Conservation (phyloP, 2,888 invertebrate genomes). For the Brachynemurus nebulosus region DNA sequence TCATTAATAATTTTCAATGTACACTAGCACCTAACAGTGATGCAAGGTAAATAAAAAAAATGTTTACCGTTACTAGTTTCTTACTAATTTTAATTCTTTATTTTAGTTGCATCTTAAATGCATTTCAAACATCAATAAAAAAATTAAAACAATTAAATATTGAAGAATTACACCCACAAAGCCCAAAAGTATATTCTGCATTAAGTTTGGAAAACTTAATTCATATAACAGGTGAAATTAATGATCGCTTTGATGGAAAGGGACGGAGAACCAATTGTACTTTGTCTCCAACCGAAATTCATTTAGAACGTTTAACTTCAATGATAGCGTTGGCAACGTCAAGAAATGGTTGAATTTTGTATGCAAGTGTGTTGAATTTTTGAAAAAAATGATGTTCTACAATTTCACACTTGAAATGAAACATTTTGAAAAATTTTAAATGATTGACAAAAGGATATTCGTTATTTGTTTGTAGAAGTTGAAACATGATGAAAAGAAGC, state of each 20-base stretch:
- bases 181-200: neutral
- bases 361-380: too few relatives aligned
- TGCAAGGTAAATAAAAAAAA: neutral
- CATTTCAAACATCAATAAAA: neutral
- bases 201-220: neutral
- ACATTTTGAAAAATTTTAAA: too few relatives aligned
- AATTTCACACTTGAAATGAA: too few relatives aligned
- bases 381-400: too few relatives aligned
- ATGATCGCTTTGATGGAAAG: neutral
- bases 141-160: slow-evolving; percentile 1
- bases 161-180: neutral
- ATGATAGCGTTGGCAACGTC: neutral
- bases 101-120: neutral
- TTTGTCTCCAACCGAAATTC: neutral
- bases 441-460: too few relatives aligned
- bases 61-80: too few relatives aligned
- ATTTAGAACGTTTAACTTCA: neutral
- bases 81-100: too few relatives aligned
- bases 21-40: neutral
- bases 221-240: neutral
- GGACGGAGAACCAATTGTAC: neutral
- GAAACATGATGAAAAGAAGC: too few relatives aligned
- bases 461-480: too few relatives aligned
- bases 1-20: neutral
- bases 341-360: neutral